Conservation (phyloP, 2,113 vertebrate species). For the Hippocampus guttulatus region DNA sequence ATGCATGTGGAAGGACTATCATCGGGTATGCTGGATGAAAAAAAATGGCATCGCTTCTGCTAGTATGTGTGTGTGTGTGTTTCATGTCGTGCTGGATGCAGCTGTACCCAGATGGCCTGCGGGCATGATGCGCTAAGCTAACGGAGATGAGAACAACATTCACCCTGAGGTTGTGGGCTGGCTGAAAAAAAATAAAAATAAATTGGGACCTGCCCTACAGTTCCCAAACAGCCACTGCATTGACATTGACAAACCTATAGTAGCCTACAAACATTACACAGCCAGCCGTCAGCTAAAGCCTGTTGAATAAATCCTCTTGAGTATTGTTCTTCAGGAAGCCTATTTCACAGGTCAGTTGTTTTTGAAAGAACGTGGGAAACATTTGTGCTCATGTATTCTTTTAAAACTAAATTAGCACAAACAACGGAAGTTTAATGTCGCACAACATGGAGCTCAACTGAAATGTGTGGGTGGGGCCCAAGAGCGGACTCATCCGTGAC, state of each 20-base stretch:
- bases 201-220: conserved; percentile 23
- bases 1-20: conserved; percentile 7
- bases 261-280: background rate
- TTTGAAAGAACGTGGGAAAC: background rate
- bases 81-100: conserved; percentile 49
- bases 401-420: too few species aligned
- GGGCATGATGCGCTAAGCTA: conserved; percentile 53
- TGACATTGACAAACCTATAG: background rate
- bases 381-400: background rate
- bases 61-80: conserved; percentile 39
- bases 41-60: conserved; percentile 11
- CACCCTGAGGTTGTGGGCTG: conserved; percentile 44
- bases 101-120: conserved; percentile 61
- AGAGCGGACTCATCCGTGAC: too few species aligned
- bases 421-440: background rate
- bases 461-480: background rate
- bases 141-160: conserved; percentile 50
- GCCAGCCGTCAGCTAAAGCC: background rate
- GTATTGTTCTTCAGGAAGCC: background rate
- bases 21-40: conserved; percentile 12
- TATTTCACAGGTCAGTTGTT: background rate
- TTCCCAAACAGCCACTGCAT: background rate
- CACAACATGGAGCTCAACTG: background rate
- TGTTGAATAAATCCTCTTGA: background rate
- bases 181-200: conserved; percentile 20